Evolutionary conservation across 1,140 invertebrate genomes (phyloP).

Genomic region (Manduca sexta): DNA sequence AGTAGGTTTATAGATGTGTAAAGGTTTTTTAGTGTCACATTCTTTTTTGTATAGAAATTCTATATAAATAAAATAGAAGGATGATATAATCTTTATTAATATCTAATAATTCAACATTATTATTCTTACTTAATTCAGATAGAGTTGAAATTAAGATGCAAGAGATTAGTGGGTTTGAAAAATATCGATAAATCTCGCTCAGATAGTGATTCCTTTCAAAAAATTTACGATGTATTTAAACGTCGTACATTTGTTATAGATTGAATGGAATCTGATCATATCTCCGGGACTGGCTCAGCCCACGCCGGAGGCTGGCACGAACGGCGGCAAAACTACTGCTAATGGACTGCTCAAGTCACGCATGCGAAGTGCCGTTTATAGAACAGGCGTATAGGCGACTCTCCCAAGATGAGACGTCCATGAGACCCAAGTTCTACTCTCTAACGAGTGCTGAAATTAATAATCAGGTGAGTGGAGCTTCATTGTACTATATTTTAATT

Average conservation of each 20-base stretch:
- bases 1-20: no score
- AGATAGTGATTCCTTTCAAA: no score
- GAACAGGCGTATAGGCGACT: conserved; percentile 85
- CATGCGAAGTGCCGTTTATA: conserved; percentile 84
- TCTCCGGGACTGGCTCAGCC: conserved; percentile 66
- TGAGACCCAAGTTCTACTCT: conserved; percentile 91
- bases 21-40: no score
- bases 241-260: conserved; percentile 70
- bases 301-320: conserved; percentile 25
- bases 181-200: no score
- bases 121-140: no score
- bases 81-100: no score
- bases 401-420: conserved; percentile 82
- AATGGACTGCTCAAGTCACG: conserved; percentile 58
- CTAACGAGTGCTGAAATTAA: conserved; percentile 84
- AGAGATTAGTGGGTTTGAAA: no score
- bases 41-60: no score
- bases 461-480: conserved; percentile 73
- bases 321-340: conserved; percentile 39
- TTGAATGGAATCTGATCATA: conserved; percentile 89
- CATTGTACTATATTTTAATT: background rate
- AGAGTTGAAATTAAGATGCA: no score
- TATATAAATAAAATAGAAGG: no score
- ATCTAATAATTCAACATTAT: no score
- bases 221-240: no score